Base-by-base conservation (phyloP, 53 echinoderm and acorn worm species). In the Pentamera pediparva region DNA sequence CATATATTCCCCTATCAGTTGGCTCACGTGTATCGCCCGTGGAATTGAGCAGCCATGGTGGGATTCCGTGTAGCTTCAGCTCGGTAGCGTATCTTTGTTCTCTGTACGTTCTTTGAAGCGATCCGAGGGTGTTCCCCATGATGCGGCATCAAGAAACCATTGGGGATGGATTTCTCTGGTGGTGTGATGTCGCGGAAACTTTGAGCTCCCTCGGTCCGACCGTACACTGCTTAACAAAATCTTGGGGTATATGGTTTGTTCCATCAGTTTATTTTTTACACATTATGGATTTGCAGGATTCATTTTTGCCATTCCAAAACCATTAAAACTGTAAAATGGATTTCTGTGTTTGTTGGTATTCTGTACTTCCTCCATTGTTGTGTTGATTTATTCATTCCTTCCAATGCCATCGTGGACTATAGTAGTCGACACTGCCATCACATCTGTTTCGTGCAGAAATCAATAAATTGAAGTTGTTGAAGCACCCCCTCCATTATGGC, bases 91-190 rank as follows among this genome's bases (percentile, higher is more conserved):
- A 45, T 15, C 45, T 7, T 10, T 67, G 67, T 67, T 67, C 39
- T 39, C 25, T 39, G 67, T 67, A 67, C 45, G 67, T 41, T 41
- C 26, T 67, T 27, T 40, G 13, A 7, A 26, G 28, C 28, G 39
- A 15, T 67, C 67, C 30, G 20, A 9, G 39, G 40, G 8, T 67
- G 67, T 67, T 67, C 67, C 67, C 37, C 29, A 67, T 67, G 67
- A 67, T 20, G 67, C 67, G 18, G 45, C 45, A 67, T 67, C 45
- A 67, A 67, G 67, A 67, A 67, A 67, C 67, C 67, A 67, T 67
- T 6, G 67, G 67, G 67, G 48, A 67, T 67, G 67, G 67, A 67
- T 67, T 67, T 67, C 30, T 67, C 67, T 67, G 67, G 67, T 67
- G 67, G 67, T 67, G 67, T 67, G 45, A 67, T 67, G 45, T 39